Conservation (phyloP, 2,797 vertebrate species). For the Takifugu ocellatus region DNA sequence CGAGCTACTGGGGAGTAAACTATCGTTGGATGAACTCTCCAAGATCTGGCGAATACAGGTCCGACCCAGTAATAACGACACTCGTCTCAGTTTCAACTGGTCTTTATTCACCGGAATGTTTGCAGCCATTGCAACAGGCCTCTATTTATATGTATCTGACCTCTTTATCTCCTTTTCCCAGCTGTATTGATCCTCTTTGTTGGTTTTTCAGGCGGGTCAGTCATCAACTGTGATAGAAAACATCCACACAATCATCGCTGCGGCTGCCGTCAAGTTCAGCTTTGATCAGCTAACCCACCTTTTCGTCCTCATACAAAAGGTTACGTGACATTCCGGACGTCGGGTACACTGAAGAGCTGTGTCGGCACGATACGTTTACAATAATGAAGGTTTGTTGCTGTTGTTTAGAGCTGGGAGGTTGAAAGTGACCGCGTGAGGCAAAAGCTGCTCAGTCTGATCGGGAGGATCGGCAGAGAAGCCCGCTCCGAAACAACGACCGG, state of each 20-base stretch:
- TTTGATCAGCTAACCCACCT: constrained; percentile 96
- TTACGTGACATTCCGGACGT: constrained; percentile 37
- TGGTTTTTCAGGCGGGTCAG: constrained; percentile 84
- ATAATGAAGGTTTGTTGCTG: background rate
- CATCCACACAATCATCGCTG: constrained; percentile 97
- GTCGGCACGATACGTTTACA: background rate
- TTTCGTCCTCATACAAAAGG: constrained; percentile 97
- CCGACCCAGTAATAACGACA: constrained; percentile 26
- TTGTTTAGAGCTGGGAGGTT: constrained; percentile 91
- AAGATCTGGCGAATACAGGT: constrained; percentile 99
- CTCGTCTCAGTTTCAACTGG: background rate
- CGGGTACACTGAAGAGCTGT: background rate
- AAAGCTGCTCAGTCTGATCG: constrained; percentile 95
- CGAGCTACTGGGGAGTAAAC: constrained; percentile 95
- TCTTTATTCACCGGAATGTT: no score
- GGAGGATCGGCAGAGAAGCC: constrained; percentile 93
- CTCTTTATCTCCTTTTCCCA: background rate
- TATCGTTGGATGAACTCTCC: constrained; percentile 95
- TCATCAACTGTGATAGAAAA: constrained; percentile 99
- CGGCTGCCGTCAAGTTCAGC: constrained; percentile 96
- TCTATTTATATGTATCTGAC: background rate
- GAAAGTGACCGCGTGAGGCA: constrained; percentile 94
- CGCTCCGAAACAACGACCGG: constrained; percentile 93
- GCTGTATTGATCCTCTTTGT: constrained; percentile 11
- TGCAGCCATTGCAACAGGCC: background rate